Evolutionary conservation across 1,140 invertebrate genomes (phyloP), one percentile per base, ranked within the genome.

Genomic region (Hypothenemus hampei): DNA sequence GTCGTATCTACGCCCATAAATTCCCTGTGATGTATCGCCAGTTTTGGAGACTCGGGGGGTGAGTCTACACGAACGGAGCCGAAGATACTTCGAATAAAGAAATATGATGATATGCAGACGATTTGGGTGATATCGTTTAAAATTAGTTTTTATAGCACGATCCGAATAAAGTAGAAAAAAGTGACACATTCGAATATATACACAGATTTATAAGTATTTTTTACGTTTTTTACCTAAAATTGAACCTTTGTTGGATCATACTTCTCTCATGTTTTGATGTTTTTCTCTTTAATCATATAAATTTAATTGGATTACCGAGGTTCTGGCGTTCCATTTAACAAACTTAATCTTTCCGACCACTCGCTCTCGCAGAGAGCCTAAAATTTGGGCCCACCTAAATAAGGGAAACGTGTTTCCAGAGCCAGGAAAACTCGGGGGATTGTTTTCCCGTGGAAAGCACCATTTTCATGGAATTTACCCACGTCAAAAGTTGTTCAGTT

Each of bases 1-100:
- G 72, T 74, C 72, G 72, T 73, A 73, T 73, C 71, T 72, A 63
- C 66, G 70, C 64, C 67, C 71, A 69, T 74, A 74, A 74, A 74
- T 74, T 69, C 57, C 57, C 41, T 63, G 72, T 73, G 72, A 74
- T 66, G 68, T 72, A 73, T 72, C 65, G 65, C 66, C 65, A 65
- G 39, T 44, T 64, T 69, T 64, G 66, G 65, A 64, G 64, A 64
- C 64, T 63, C 45, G 47, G 54, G 53, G 64, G 65, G 58, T 64
- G 60, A 58, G 63, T 58, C 57, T 59, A 61, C 57, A 54, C 55
- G 61, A 54, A 35, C 46, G 24, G 57, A 58, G 55, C 39, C 57
- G 57, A 57, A 58, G 46, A 51, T 49, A 60, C 59, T 58, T 54
- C 58, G 58, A 60, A 62, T 59, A 60, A 62, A 64, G 58, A 64